Evolutionary conservation across 2,888 invertebrate genomes (phyloP), one percentile per base, ranked within the genome.

Genomic region (Autographa gamma): DNA sequence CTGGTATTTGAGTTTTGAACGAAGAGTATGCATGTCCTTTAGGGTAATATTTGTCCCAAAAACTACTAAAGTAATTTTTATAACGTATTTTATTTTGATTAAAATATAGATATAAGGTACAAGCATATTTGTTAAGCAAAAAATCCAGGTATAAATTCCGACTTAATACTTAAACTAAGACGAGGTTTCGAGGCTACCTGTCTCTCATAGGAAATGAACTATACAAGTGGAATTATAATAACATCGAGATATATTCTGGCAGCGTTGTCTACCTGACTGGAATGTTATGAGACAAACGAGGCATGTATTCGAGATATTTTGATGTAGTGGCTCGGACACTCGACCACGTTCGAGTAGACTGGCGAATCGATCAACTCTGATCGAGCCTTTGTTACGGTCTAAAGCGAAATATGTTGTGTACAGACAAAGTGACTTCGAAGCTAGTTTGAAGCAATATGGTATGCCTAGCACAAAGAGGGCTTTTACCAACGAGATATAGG

Each of bases 321-420:
- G 48, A n/a, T 48, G 48, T n/a, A n/a, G 48, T 48, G 1, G 48
- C 48, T 48, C n/a, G 48, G n/a, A n/a, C 48, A 48, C n/a, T 48
- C n/a, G 48, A 16, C 48, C 48, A 48, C 48, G 48, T n/a, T 48
- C n/a, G 48, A 48, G 48, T n/a, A 48, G 48, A n/a, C 48, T n/a
- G 48, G n/a, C n/a, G 14, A 48, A 48, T 48, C 48, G 48, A 48
- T 48, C 48, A 48, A 48, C 48, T 48, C 8, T 48, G n/a, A 48
- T 48, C 48, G 2, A n/a, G 16, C 48, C 48, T 48, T 48, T 48
- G 48, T 48, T 48, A n/a, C 48, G n/a, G 48, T 16, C 16, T n/a
- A n/a, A n/a, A 48, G 48, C n/a, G 48, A n/a, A 48, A 48, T 48
- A 48, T n/a, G 5, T 48, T 48, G 5, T 48, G n/a, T 16, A 48